A percentile compares a stretch with the other conserved stretches of the same genome.
Evolutionary conservation across 2,797 vertebrate species (phyloP).

Genomic region (Poliocrania exsul): DNA sequence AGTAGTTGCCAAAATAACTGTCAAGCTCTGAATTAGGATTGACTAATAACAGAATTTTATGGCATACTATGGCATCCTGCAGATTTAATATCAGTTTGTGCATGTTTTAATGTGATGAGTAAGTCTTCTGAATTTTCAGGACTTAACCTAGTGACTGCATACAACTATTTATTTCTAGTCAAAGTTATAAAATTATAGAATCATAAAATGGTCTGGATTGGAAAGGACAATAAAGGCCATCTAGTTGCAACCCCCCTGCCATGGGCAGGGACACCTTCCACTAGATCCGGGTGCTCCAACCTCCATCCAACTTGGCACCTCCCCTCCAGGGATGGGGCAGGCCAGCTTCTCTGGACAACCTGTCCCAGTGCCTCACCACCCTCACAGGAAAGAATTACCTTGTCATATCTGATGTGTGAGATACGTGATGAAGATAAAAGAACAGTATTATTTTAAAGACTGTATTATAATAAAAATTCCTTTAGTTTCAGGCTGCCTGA

Average conservation of each 20-base stretch:
- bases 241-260: fast-evolving
- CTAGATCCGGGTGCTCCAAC: background rate
- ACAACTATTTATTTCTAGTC: background rate
- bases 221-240: background rate
- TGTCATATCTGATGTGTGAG: background rate
- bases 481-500: background rate
- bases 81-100: background rate
- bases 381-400: background rate
- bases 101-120: background rate
- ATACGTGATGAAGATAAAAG: background rate
- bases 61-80: background rate
- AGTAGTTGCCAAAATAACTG: background rate
- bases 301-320: no score
- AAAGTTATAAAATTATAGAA: background rate
- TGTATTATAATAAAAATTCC: background rate
- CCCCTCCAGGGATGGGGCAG: background rate
- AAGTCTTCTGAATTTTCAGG: background rate
- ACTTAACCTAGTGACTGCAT: background rate
- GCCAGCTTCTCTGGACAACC: no score
- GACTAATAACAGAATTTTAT: background rate
- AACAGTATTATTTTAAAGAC: background rate
- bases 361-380: background rate
- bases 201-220: background rate
- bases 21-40: background rate
- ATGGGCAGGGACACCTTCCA: background rate